These are phyloP conservation scores for Leptatherina wallacei DNA, from an alignment of 2,797 vertebrate genomes.

Conservation along the genomic window DNA sequence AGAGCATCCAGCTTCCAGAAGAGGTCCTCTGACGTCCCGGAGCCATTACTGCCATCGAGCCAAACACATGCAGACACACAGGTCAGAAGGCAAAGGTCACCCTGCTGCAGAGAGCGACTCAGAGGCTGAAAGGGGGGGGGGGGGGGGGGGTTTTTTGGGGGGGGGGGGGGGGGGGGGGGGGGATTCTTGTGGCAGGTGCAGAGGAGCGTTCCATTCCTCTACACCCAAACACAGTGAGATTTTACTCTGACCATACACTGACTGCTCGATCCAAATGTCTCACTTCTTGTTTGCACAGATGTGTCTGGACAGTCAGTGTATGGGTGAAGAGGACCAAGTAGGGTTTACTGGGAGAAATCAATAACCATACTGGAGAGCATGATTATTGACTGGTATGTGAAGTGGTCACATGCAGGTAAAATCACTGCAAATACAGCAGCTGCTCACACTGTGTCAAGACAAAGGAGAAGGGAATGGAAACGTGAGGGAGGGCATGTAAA, in stretches of 20 bases:
- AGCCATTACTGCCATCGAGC: conserved; percentile 91
- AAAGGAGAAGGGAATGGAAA: conserved; percentile 88
- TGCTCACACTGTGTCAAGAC: conserved; percentile 75
- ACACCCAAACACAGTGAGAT: conserved; percentile 79
- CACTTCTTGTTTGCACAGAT: conserved; percentile 21
- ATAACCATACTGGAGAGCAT: conserved; percentile 90
- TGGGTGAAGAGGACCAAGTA: conserved; percentile 83
- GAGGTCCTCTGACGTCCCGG: conserved; percentile 96
- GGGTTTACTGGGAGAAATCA: conserved; percentile 85
- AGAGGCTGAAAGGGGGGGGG: background rate
- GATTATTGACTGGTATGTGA: conserved; percentile 87
- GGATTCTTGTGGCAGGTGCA: conserved; percentile 54
- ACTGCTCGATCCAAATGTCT: conserved; percentile 51
- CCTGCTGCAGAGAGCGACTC: conserved; percentile 18
- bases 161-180: background rate
- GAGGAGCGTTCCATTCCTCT: conserved; percentile 76
- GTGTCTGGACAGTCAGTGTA: conserved; percentile 84
- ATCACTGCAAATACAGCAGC: conserved; percentile 75
- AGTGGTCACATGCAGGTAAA: conserved; percentile 90
- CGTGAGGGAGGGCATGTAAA: conserved; percentile 90
- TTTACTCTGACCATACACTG: conserved; percentile 87
- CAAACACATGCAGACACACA: conserved; percentile 63
- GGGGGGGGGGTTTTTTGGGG: background rate
- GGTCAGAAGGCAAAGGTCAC: conserved; percentile 61
- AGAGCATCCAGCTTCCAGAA: conserved; percentile 99